Evolutionary conservation across 2,888 invertebrate genomes (phyloP).

Genomic region (Platycnemis pennipes): DNA sequence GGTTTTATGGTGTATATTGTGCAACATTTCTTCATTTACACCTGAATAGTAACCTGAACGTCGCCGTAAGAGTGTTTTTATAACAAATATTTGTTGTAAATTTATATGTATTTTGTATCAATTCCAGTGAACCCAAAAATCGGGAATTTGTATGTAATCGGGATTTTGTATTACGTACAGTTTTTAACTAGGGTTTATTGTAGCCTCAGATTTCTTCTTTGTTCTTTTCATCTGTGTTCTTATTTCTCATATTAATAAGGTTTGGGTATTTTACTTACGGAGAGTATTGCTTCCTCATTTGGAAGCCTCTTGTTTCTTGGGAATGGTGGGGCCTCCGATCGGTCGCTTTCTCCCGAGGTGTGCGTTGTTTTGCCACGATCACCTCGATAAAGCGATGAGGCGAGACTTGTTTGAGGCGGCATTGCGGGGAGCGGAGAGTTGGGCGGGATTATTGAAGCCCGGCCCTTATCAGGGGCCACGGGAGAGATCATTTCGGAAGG

Average conservation of each 20-base stretch:
- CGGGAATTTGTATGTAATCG: no score
- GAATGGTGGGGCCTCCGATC: background rate
- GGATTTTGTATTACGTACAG: no score
- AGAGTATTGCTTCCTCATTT: background rate
- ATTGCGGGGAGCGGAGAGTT: background rate
- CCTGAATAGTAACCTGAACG: no score
- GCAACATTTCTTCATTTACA: no score
- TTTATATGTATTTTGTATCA: no score
- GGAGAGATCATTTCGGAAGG: conserved; percentile 8
- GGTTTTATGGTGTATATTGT: no score
- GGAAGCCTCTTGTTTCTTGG: background rate
- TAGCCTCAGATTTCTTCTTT: no score
- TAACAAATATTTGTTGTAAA: no score
- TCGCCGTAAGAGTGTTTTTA: no score
- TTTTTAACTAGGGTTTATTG: no score
- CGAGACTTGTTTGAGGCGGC: background rate
- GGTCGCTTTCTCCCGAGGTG: background rate
- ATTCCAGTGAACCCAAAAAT: no score
- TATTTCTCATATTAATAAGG: background rate
- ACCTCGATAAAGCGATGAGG: background rate
- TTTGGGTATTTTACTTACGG: background rate
- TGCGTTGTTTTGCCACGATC: background rate
- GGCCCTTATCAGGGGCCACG: background rate
- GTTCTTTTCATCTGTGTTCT: no score
- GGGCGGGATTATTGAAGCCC: background rate